Evolutionary conservation across 23 tunicate species (phyloP).

Genomic region (Styela clava): DNA sequence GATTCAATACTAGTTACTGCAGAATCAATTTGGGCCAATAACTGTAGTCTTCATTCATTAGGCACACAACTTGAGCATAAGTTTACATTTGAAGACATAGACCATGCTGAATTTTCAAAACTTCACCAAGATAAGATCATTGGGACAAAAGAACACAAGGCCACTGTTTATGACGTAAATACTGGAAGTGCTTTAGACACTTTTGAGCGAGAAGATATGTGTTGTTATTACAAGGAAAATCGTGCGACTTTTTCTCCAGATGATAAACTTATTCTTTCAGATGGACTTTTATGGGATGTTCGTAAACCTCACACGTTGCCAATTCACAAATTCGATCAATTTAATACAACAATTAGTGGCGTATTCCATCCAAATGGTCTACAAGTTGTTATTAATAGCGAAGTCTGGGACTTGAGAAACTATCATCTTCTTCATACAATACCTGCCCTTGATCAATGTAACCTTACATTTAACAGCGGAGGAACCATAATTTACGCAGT

Average conservation of each 20-base stretch:
- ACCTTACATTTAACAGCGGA: conserved; percentile 45
- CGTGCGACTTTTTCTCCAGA: conserved; percentile 65
- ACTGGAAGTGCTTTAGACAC: conserved; percentile 43
- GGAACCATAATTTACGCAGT: conserved; percentile 63
- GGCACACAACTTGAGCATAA: conserved; percentile 21
- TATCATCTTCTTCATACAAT: conserved; percentile 72
- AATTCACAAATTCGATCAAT: conserved; percentile 74
- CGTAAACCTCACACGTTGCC: conserved; percentile 45
- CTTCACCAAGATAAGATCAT: conserved; percentile 50
- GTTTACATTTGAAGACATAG: conserved; percentile 35
- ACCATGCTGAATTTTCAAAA: conserved; percentile 70
- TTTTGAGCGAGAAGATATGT: conserved; percentile 31
- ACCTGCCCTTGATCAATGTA: conserved; percentile 67
- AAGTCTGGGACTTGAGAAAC: conserved; percentile 85
- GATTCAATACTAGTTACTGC: conserved; percentile 40
- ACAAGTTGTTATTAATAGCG: conserved; percentile 84
- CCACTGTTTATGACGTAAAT: conserved; percentile 55
- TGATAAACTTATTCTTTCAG: conserved; percentile 54
- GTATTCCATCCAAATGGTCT: conserved; percentile 74
- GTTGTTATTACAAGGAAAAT: conserved; percentile 48
- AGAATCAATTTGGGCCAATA: conserved; percentile 35
- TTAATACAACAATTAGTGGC: conserved; percentile 57
- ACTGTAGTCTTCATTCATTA: conserved; percentile 30
- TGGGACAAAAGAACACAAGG: conserved; percentile 47
- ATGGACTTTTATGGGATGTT: conserved; percentile 76